A percentile compares a stretch with the other conserved stretches of the same genome.
These are phyloP conservation scores for Drosophila mettleri DNA, from an alignment of 2,888 invertebrate species.

Conservation along the genomic window DNA sequence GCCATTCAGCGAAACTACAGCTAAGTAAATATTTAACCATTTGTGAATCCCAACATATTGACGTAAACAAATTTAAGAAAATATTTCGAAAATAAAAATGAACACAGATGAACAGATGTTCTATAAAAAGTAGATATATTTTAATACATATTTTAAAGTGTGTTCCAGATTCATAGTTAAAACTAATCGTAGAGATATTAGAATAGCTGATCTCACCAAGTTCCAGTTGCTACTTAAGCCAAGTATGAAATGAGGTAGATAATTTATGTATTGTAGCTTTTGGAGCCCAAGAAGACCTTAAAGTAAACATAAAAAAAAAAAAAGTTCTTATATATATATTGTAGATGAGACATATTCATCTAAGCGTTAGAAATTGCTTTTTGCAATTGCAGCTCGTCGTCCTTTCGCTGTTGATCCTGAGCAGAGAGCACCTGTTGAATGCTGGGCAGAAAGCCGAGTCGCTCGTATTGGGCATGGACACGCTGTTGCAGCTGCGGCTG, in stretches of 20 bases:
- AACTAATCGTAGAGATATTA: neutral
- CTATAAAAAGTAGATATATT: neutral
- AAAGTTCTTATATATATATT: neutral
- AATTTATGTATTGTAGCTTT: neutral
- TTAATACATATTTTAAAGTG: neutral
- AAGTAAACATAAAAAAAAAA: neutral
- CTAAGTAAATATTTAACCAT: constrained; percentile 5
- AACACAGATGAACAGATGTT: too few relatives aligned
- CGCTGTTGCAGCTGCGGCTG: constrained; percentile 90
- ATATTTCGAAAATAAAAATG: too few relatives aligned
- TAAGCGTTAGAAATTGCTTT: constrained; percentile 35
- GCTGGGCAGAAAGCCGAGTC: constrained; percentile 87
- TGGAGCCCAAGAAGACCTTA: neutral
- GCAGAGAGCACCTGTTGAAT: constrained; percentile 24
- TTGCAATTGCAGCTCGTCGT: constrained; percentile 41
- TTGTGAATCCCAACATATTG: neutral
- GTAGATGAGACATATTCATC: neutral
- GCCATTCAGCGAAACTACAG: neutral
- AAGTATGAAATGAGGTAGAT: neutral
- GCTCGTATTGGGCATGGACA: constrained; percentile 79
- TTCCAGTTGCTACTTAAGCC: neutral
- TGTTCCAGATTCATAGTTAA: neutral
- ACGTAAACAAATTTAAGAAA: neutral
- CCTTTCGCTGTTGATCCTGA: constrained; percentile 18
- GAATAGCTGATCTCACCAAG: neutral